A percentile compares a stretch with the other conserved stretches of the same genome.
phyloP scores from a whole-genome alignment of 1,140 invertebrate species.

The Aplysia californica region DNA sequence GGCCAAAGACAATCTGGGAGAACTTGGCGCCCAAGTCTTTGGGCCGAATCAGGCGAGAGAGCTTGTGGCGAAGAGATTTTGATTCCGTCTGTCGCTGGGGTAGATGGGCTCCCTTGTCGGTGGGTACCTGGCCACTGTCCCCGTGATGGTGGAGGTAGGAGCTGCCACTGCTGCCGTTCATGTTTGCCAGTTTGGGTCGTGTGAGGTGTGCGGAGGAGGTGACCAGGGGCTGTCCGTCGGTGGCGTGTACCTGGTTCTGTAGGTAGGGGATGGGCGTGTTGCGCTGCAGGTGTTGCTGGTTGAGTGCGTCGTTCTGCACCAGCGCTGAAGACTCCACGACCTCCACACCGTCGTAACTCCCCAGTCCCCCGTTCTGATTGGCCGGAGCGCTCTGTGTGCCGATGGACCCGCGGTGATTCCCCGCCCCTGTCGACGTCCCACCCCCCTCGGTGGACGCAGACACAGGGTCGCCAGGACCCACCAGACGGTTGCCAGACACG shows the following conservation, averaged over 20 bases:
- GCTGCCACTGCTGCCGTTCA: constrained; percentile 43
- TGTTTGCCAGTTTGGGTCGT: constrained; percentile 72
- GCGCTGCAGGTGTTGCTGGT: constrained; percentile 33
- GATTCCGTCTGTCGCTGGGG: constrained; percentile 18
- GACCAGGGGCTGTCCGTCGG: constrained; percentile 17
- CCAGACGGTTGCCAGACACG: constrained; percentile 74
- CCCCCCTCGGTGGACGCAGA: neutral
- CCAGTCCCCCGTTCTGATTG: constrained; percentile 8
- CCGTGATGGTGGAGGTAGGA: constrained; percentile 9
- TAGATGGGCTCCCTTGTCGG: neutral
- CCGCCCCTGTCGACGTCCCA: neutral
- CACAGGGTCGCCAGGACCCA: constrained; percentile 69
- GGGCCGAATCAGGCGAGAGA: constrained; percentile 44
- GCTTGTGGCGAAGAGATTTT: constrained; percentile 39
- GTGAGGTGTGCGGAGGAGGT: neutral
- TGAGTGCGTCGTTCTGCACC: constrained; percentile 69
- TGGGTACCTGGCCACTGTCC: neutral
- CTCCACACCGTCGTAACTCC: constrained; percentile 65
- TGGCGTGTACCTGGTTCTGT: constrained; percentile 76
- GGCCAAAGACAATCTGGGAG: constrained; percentile 23
- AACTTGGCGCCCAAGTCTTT: constrained; percentile 44
- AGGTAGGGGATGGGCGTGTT: constrained; percentile 78
- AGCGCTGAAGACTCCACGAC: constrained; percentile 63
- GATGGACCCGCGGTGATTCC: constrained; percentile 59
- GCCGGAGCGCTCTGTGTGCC: constrained; percentile 30